phyloP scores from a whole-genome alignment of 2,797 vertebrate species.

The Microctenopoma stevenorrisi region DNA sequence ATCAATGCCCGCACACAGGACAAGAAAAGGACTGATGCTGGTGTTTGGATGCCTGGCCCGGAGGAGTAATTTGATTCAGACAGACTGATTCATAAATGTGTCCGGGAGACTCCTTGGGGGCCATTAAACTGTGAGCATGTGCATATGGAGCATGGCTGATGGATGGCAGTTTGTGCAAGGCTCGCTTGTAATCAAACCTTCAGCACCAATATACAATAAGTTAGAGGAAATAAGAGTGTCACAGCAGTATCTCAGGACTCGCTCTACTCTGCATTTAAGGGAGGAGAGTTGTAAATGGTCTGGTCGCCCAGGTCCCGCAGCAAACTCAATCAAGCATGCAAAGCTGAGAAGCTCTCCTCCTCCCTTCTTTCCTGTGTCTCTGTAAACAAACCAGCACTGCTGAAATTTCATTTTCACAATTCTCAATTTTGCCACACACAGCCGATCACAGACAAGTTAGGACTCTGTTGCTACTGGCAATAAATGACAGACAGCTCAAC shows the following conservation, averaged over 20 bases:
- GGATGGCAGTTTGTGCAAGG: slow-evolving; percentile 54
- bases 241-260: slow-evolving; percentile 51
- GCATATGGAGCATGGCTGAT: slow-evolving; percentile 69
- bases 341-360: slow-evolving; percentile 31
- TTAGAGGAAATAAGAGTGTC: slow-evolving; percentile 67
- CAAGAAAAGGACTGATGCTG: slow-evolving; percentile 17
- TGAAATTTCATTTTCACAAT: slow-evolving; percentile 30
- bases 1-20: slow-evolving; percentile 29
- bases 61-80: slow-evolving; percentile 61
- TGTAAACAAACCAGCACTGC: slow-evolving; percentile 40
- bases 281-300: slow-evolving; percentile 35
- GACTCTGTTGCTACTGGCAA: not conserved
- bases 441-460: slow-evolving; percentile 21
- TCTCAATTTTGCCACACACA: slow-evolving; percentile 44
- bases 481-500: not conserved
- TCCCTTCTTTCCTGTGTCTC: not conserved
- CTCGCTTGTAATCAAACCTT: slow-evolving; percentile 69
- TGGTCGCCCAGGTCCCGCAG: slow-evolving; percentile 21
- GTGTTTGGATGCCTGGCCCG: slow-evolving; percentile 23
- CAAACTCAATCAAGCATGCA: slow-evolving; percentile 58
- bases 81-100: slow-evolving; percentile 62
- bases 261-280: slow-evolving; percentile 13
- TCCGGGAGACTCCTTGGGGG: slow-evolving; percentile 49
- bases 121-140: slow-evolving; percentile 66
- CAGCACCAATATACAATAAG: slow-evolving; percentile 60